phyloP scores from a whole-genome alignment of 2,113 vertebrate genomes.

The Xenopus borealis region DNA sequence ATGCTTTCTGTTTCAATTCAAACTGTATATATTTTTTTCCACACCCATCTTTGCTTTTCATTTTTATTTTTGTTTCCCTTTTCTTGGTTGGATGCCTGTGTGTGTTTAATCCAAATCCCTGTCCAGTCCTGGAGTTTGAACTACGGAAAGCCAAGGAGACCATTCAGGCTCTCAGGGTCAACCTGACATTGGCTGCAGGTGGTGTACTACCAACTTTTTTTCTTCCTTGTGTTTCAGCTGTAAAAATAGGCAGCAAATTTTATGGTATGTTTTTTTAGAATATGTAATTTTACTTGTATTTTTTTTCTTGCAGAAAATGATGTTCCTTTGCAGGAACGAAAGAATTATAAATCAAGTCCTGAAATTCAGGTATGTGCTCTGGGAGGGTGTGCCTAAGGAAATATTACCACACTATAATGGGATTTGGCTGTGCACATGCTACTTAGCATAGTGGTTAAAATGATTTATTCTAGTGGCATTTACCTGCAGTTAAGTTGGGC shows the following conservation, averaged over 20 bases:
- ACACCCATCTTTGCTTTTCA: slow-evolving; percentile 93
- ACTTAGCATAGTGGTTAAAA: too few relatives aligned
- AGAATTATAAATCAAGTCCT: slow-evolving; percentile 97
- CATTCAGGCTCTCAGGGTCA: slow-evolving; percentile 99
- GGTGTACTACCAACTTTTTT: slow-evolving; percentile 93
- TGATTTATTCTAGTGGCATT: too few relatives aligned
- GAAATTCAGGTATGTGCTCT: slow-evolving; percentile 90
- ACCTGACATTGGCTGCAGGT: slow-evolving; percentile 99
- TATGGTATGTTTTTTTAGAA: slow-evolving; percentile 49
- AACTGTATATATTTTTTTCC: slow-evolving; percentile 83
- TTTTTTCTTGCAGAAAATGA: slow-evolving; percentile 78
- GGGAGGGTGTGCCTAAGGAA: too few relatives aligned
- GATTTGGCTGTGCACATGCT: too few relatives aligned
- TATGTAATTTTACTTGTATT: slow-evolving; percentile 51
- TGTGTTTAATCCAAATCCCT: slow-evolving; percentile 94
- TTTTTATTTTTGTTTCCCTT: slow-evolving; percentile 90
- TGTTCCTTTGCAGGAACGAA: slow-evolving; percentile 94
- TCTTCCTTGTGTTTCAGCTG: slow-evolving; percentile 66
- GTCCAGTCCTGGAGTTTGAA: slow-evolving; percentile 99
- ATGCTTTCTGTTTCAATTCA: slow-evolving; percentile 80
- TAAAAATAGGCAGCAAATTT: slow-evolving; percentile 57
- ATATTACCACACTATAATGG: too few relatives aligned
- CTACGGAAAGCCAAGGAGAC: slow-evolving; percentile 99
- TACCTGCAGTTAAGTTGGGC: too few relatives aligned
- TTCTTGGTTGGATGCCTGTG: slow-evolving; percentile 96